These are phyloP conservation scores for Apocheima hispidaria DNA, from an alignment of 2,888 invertebrate species.

Conservation along the genomic window DNA sequence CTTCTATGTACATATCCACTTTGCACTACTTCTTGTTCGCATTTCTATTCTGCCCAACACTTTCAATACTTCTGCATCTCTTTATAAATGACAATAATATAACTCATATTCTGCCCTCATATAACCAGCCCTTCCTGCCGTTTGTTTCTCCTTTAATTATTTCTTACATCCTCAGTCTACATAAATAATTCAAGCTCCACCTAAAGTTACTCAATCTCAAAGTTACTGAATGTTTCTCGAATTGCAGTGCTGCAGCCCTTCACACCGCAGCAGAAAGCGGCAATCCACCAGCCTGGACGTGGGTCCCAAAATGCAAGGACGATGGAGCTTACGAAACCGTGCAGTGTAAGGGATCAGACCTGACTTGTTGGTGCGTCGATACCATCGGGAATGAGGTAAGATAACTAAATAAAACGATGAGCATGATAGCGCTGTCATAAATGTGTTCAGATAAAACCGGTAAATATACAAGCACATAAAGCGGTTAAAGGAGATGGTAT, in stretches of 20 bases:
- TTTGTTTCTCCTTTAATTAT: no score
- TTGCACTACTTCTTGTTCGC: no score
- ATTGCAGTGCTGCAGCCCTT: constrained; percentile 70
- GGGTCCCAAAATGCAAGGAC: constrained; percentile 90
- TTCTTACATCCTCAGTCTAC: no score
- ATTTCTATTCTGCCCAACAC: no score
- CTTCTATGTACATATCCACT: no score
- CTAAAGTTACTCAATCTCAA: not conserved
- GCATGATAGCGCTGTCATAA: not conserved
- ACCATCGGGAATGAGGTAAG: constrained; percentile 89
- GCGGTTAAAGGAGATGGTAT: no score
- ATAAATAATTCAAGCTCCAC: not conserved
- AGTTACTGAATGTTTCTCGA: not conserved
- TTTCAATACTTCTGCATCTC: no score
- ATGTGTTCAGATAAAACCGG: not conserved
- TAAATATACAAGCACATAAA: not conserved
- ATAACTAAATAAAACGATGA: not conserved
- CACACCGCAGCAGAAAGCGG: constrained; percentile 85
- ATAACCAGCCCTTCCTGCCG: no score
- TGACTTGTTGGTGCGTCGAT: constrained; percentile 94
- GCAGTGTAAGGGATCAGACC: constrained; percentile 90
- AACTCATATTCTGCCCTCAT: no score
- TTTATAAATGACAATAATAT: no score
- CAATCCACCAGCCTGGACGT: constrained; percentile 90
- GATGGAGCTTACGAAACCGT: constrained; percentile 90